A percentile compares a stretch with the other conserved stretches of the same genome.
These are phyloP conservation scores for Trissolcus japonicus DNA, from an alignment of 2,888 invertebrate species.

Conservation along the genomic window DNA sequence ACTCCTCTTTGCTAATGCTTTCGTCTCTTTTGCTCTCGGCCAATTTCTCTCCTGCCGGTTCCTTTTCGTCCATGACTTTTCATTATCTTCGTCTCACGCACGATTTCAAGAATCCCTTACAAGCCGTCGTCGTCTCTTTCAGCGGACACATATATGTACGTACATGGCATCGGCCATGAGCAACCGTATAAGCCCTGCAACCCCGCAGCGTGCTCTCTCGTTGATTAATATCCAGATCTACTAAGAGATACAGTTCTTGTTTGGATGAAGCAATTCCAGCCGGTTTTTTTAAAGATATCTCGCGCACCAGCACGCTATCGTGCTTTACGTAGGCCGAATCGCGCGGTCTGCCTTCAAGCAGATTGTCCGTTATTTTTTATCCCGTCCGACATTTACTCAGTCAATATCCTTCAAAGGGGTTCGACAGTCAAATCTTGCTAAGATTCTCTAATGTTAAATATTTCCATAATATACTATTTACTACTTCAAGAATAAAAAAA, in stretches of 20 bases:
- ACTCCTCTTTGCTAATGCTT: slow-evolving; percentile 22
- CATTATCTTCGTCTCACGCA: slow-evolving; percentile 30
- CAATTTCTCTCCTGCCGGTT: slow-evolving; percentile 51
- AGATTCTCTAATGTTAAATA: too few relatives aligned
- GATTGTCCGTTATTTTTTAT: slow-evolving; percentile 34
- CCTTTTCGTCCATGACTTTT: slow-evolving; percentile 41
- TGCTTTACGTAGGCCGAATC: slow-evolving; percentile 45
- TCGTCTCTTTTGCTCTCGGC: slow-evolving; percentile 31
- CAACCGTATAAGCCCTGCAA: slow-evolving; percentile 55
- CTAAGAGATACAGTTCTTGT: slow-evolving; percentile 69
- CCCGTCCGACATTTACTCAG: slow-evolving; percentile 45
- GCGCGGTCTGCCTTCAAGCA: slow-evolving; percentile 45
- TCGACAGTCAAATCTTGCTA: too few relatives aligned
- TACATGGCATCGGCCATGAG: slow-evolving; percentile 57
- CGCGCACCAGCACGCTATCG: slow-evolving; percentile 59
- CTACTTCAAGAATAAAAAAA: too few relatives aligned
- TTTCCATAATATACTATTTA: too few relatives aligned
- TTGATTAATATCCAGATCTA: slow-evolving; percentile 73
- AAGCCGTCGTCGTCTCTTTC: slow-evolving; percentile 20
- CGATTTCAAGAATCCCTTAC: slow-evolving; percentile 17
- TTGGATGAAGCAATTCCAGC: slow-evolving; percentile 73
- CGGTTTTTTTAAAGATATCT: slow-evolving; percentile 70
- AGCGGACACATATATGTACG: slow-evolving; percentile 34
- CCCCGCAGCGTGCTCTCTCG: slow-evolving; percentile 57
- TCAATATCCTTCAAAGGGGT: slow-evolving; percentile 9